Evolutionary conservation across 2,888 invertebrate species (phyloP).

Genomic region (Sphaerophoria taeniata): DNA sequence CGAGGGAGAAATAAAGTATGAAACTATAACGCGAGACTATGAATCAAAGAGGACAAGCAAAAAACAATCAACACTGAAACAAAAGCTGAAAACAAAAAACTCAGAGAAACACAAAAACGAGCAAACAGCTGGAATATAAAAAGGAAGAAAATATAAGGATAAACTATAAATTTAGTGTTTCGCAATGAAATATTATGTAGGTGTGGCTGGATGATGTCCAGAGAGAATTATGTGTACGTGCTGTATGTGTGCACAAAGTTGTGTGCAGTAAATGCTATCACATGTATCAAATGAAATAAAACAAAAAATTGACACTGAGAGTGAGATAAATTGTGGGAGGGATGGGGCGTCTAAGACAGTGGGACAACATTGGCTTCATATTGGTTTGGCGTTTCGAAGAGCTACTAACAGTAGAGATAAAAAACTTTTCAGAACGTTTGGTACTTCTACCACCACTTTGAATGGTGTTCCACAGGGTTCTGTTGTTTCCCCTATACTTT

Average conservation of each 20-base stretch:
- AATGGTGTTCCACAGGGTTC: neutral
- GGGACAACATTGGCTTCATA: neutral
- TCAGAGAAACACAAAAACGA: neutral
- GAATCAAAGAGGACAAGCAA: slow-evolving; percentile 66
- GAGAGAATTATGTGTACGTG: slow-evolving; percentile 43
- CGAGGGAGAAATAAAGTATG: slow-evolving; percentile 70
- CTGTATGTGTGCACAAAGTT: slow-evolving; percentile 44
- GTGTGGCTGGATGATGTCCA: slow-evolving; percentile 73
- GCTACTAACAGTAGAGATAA: too few relatives aligned
- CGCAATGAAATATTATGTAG: slow-evolving; percentile 73
- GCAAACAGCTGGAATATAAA: slow-evolving; percentile 27
- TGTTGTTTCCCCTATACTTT: neutral
- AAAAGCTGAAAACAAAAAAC: slow-evolving; percentile 30
- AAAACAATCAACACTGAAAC: slow-evolving; percentile 69
- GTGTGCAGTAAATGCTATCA: slow-evolving; percentile 50
- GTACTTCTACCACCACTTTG: too few relatives aligned
- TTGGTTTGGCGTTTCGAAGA: neutral
- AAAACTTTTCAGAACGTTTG: too few relatives aligned
- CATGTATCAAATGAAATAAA: slow-evolving; percentile 7
- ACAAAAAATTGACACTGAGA: neutral
- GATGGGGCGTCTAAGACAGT: neutral
- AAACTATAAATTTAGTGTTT: slow-evolving; percentile 72
- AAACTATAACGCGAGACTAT: slow-evolving; percentile 70
- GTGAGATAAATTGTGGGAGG: slow-evolving; percentile 2
- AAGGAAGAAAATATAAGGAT: slow-evolving; percentile 53